Evolutionary conservation across 1,140 invertebrate genomes (phyloP), one percentile per base, ranked within the genome.

Genomic region (Heliothis subflexa): DNA sequence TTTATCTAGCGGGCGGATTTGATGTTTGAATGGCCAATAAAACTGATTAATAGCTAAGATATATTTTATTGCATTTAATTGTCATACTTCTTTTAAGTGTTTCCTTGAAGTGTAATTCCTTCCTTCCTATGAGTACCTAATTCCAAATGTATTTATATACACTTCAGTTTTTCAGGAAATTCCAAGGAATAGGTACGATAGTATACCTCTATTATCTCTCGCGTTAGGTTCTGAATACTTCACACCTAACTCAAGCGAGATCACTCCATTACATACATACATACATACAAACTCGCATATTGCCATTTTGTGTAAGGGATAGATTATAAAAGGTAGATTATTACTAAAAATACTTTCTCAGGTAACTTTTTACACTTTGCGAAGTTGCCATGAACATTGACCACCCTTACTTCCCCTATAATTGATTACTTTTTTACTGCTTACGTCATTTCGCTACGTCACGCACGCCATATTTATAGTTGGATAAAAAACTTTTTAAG

Each of bases 381-480:
- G 45, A 18, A 66, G 55, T 28, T 55, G 21, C 40, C 16, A 40
- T 18, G 62, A 21, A n/a, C 62, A 64, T 45, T 45, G 28, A 66
- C 11, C 47, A 16, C 16, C n/a, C 40, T 10, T 12, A 16, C 55
- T 28, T 59, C 10, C n/a, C 40, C 16, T 66, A 5, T 18, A 66
- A 66, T 66, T 66, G 47, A 66, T 66, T 66, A 66, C 33, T 64
- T 45, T 45, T 49, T 49, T 66, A 47, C 16, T 16, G 62, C 62
- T 47, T n/a, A 66, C 62, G 40, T 66, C 62, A 66, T 47, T 16
- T 21, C 2, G 16, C 18, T 66, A 49, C 62, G 16, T 66, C 40
- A 66, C 62, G 62, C 16, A 40, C 33, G 33, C 33, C 5, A 40
- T 12, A 66, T 47, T 16, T 33, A 14, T 61, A 33, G 3, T 21